Evolutionary conservation across 2,888 invertebrate species (phyloP).

Genomic region (Hoplodrina ambigua): DNA sequence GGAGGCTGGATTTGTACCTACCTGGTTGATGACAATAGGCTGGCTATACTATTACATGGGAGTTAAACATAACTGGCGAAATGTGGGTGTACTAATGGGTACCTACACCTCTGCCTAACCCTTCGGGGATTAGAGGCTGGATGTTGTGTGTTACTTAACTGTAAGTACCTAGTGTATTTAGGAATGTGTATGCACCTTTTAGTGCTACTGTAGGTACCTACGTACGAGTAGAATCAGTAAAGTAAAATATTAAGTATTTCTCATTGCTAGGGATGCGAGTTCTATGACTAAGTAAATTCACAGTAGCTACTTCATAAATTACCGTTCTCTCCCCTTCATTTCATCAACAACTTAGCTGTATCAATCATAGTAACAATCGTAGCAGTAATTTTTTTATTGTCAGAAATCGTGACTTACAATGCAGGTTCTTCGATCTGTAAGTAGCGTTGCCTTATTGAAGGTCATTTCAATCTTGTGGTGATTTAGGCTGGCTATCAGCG

Average conservation of each 20-base stretch:
- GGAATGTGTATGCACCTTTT: too few species aligned
- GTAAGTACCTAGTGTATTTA: too few species aligned
- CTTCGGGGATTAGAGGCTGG: too few species aligned
- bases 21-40: too few species aligned
- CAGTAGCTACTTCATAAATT: conserved; percentile 38
- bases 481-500: conserved; percentile 34
- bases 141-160: too few species aligned
- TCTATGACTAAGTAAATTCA: background rate
- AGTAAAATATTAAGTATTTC: background rate
- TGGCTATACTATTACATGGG: too few species aligned
- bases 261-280: background rate
- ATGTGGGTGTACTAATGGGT: too few species aligned
- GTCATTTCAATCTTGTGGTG: conserved; percentile 48
- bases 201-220: too few species aligned
- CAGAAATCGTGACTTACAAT: conserved; percentile 48
- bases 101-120: too few species aligned
- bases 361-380: conserved; percentile 35
- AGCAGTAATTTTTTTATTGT: conserved; percentile 31
- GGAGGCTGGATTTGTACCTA: too few species aligned
- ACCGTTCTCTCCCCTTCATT: conserved; percentile 27
- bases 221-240: too few species aligned
- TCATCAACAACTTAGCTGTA: conserved; percentile 47
- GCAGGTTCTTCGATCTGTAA: conserved; percentile 52
- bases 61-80: too few species aligned
- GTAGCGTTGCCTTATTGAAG: conserved; percentile 49